Percentiles rank a stretch among this genome's conserved stretches.
Evolutionary conservation across 2,113 vertebrate species (phyloP).

Genomic region (Menura novaehollandiae): DNA sequence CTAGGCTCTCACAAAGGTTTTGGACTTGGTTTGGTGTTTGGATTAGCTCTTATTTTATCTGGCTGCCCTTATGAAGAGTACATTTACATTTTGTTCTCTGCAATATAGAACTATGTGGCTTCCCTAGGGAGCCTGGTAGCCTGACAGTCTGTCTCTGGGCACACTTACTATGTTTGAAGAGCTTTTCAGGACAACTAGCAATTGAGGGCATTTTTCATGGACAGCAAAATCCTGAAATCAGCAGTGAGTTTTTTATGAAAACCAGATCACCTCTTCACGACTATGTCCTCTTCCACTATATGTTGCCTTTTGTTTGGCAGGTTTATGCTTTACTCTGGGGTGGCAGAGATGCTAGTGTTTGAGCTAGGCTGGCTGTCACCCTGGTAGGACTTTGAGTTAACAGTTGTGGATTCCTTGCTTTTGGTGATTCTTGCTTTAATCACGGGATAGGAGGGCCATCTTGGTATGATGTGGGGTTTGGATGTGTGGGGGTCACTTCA

Average conservation of each 20-base stretch:
- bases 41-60: constrained; percentile 28
- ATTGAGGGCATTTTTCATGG: neutral
- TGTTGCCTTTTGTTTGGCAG: neutral
- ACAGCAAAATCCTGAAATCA: neutral
- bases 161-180: neutral
- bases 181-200: neutral
- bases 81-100: neutral
- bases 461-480: neutral
- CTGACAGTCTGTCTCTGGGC: neutral
- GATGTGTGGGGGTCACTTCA: neutral
- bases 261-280: neutral
- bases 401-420: neutral
- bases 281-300: neutral
- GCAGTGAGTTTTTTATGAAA: neutral
- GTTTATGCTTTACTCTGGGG: neutral
- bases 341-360: neutral
- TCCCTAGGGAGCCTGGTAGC: neutral
- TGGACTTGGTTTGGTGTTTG: neutral
- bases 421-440: neutral
- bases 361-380: neutral
- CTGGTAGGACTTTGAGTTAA: neutral
- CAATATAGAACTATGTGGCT: neutral
- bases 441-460: neutral
- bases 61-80: neutral
- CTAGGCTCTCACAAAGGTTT: neutral